Evolutionary conservation across 2,888 invertebrate genomes (phyloP).

Genomic region (Thecocarcelia acutangulata): DNA sequence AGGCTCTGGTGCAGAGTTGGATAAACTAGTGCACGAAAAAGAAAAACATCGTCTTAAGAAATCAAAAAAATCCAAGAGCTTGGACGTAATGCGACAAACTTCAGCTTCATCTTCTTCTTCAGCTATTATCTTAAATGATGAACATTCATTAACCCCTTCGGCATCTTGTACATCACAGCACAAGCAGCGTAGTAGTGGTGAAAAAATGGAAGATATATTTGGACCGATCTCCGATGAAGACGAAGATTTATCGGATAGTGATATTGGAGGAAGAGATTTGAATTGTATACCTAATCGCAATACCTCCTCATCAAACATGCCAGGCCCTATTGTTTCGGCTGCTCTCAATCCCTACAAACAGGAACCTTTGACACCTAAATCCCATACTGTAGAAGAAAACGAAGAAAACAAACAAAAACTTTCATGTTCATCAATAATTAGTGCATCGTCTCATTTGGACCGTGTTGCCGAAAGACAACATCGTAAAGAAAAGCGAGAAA

Average conservation of each 20-base stretch:
- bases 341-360: conserved; percentile 81
- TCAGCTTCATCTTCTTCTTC: conserved; percentile 36
- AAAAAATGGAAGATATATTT: conserved; percentile 94
- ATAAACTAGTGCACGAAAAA: conserved; percentile 75
- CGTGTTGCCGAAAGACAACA: conserved; percentile 77
- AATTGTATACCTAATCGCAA: conserved; percentile 58
- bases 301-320: conserved; percentile 67
- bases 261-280: conserved; percentile 61
- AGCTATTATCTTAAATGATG: neutral
- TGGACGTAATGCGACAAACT: conserved; percentile 74
- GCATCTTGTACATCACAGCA: conserved; percentile 40
- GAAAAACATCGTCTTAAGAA: conserved; percentile 82
- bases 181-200: conserved; percentile 84
- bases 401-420: conserved; percentile 76
- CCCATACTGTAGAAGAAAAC: conserved; percentile 76
- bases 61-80: conserved; percentile 82
- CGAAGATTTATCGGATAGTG: conserved; percentile 79
- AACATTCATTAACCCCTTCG: conserved; percentile 38
- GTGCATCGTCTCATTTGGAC: conserved; percentile 72
- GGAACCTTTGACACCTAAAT: conserved; percentile 77
- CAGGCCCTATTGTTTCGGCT: conserved; percentile 80
- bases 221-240: conserved; percentile 91
- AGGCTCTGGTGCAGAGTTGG: conserved; percentile 73
- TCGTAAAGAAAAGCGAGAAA: conserved; percentile 84
- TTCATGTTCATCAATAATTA: conserved; percentile 45